These are phyloP conservation scores for Manis pentadactyla DNA, from an alignment of 2,797 vertebrate genomes.

Conservation along the genomic window DNA sequence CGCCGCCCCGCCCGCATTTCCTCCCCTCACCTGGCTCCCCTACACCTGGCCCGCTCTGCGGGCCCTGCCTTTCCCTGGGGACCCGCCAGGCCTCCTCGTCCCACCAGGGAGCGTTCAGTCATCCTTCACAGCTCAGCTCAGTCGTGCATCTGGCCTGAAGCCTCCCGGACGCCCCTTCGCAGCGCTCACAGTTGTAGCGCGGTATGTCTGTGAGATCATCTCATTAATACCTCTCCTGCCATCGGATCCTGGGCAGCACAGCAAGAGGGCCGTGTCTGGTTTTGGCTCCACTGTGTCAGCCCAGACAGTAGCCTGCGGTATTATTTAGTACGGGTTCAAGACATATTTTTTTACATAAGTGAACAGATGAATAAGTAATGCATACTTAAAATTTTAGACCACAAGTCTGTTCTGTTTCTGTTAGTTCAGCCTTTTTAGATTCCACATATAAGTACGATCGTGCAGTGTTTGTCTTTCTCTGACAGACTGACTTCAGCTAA, in stretches of 20 bases:
- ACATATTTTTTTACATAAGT: background rate
- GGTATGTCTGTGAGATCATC: background rate
- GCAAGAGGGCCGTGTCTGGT: background rate
- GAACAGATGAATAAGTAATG: background rate
- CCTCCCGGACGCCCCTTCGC: too few species aligned
- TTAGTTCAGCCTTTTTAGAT: background rate
- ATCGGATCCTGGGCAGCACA: rapidly evolving
- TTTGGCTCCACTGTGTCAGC: rapidly evolving
- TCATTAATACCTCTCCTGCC: background rate
- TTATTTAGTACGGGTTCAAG: background rate
- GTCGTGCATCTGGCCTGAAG: too few species aligned
- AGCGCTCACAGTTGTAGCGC: background rate
- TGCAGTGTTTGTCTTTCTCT: background rate
- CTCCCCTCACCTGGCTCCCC: too few species aligned
- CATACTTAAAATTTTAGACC: background rate
- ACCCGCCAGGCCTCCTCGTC: background rate
- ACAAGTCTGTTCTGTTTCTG: background rate
- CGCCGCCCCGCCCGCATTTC: background rate
- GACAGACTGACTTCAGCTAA: background rate
- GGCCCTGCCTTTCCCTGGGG: background rate
- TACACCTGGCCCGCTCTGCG: background rate
- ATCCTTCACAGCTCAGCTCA: background rate
- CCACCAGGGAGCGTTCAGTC: rapidly evolving
- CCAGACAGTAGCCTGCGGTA: background rate
- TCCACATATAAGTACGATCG: background rate